A percentile compares a stretch with the other conserved stretches of the same genome.
phyloP scores from a whole-genome alignment of 2,113 vertebrate genomes.

The Aleadryas rufinucha region DNA sequence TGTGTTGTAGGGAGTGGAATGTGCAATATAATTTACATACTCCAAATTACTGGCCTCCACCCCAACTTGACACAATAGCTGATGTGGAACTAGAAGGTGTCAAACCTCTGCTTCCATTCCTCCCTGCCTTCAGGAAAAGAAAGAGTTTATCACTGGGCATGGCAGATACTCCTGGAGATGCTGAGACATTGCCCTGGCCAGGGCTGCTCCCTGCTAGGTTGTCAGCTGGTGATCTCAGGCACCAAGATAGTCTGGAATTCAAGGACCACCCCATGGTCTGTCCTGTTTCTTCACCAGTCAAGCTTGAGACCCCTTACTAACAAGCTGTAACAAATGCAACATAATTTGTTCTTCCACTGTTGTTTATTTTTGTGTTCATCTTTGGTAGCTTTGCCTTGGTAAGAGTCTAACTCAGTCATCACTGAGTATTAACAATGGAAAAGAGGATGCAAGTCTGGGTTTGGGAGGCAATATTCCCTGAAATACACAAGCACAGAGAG shows the following conservation, averaged over 20 bases:
- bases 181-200: not conserved
- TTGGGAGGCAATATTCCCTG: not conserved
- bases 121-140: not conserved
- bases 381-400: not conserved
- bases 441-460: not conserved
- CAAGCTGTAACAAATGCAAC: not conserved
- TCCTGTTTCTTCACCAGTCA: not conserved
- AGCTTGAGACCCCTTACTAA: not conserved
- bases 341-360: not conserved
- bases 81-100: not conserved
- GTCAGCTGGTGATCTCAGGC: not conserved
- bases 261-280: not conserved
- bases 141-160: not conserved
- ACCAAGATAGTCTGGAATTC: not conserved
- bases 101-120: not conserved
- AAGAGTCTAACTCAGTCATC: not conserved
- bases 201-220: not conserved
- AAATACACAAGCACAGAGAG: not conserved
- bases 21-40: not conserved
- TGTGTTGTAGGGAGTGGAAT: not conserved
- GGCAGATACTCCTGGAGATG: not conserved
- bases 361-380: not conserved
- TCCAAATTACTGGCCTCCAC: not conserved
- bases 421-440: not conserved
- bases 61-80: not conserved